Conservation (phyloP, 2,888 invertebrate genomes). For the Campoplex capitator region DNA sequence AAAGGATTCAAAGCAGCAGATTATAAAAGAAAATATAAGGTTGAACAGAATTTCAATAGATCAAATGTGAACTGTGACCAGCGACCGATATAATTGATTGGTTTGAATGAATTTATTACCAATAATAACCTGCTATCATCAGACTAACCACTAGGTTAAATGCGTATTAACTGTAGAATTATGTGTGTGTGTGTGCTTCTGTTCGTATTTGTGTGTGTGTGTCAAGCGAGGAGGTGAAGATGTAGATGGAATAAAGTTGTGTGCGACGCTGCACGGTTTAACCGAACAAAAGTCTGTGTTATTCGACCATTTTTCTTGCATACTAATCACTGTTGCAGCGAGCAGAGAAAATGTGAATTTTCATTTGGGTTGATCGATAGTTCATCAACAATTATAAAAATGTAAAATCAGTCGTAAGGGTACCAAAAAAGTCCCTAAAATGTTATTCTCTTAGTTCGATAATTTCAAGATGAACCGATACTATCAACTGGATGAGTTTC, state of each 20-base stretch:
- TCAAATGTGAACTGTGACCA: conserved; percentile 34
- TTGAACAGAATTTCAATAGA: not conserved
- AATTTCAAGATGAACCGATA: not conserved
- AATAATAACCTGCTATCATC: conserved; percentile 77
- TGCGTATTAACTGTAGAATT: too few relatives aligned
- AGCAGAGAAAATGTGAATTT: not conserved
- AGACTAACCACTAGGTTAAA: conserved; percentile 73
- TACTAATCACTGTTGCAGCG: not conserved
- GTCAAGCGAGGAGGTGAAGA: too few relatives aligned
- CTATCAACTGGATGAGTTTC: not conserved
- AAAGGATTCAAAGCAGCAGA: not conserved
- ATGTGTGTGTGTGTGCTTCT: conserved; percentile 12
- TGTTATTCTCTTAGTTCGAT: not conserved
- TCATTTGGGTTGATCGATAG: not conserved
- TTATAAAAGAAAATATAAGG: not conserved
- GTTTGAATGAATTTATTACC: conserved; percentile 79
- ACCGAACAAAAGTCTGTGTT: not conserved
- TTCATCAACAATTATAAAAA: too few relatives aligned
- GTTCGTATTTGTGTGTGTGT: too few relatives aligned
- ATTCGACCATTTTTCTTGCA: not conserved
- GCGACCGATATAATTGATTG: conserved; percentile 74
- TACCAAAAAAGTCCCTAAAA: not conserved
- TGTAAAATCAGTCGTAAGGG: not conserved
- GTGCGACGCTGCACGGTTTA: conserved; percentile 15
- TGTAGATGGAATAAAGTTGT: not conserved